A percentile compares a stretch with the other conserved stretches of the same genome.
Conservation (phyloP, 2,888 invertebrate species). For the Cosmia pyralina region DNA sequence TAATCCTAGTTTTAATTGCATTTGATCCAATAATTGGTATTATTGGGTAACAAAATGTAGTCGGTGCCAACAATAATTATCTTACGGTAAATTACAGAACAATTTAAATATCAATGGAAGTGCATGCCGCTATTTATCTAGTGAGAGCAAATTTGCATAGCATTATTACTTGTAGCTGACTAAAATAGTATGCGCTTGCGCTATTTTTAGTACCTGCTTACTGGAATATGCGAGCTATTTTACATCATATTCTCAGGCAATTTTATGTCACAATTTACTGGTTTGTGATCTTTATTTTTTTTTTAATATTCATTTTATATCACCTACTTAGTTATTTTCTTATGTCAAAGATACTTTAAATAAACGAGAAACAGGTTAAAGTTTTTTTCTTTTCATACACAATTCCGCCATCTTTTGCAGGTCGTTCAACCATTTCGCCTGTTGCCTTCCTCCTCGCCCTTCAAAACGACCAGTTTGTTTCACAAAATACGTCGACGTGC, state of each 20-base stretch:
- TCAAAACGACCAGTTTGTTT: slow-evolving; percentile 11
- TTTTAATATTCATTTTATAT: not conserved
- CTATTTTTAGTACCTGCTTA: slow-evolving; percentile 3
- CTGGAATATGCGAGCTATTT: slow-evolving; percentile 6
- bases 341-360: not conserved
- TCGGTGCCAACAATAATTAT: slow-evolving; percentile 44
- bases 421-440: not conserved
- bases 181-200: slow-evolving; percentile 14
- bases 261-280: not conserved
- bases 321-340: not conserved
- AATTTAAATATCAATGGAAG: slow-evolving; percentile 58
- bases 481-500: slow-evolving; percentile 5
- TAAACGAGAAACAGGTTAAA: not conserved
- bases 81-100: slow-evolving; percentile 46
- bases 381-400: not conserved
- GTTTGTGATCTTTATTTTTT: not conserved
- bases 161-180: slow-evolving; percentile 28
- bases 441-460: not conserved
- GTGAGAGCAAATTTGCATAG: slow-evolving; percentile 42
- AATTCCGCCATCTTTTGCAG: not conserved
- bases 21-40: slow-evolving; percentile 49
- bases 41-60: slow-evolving; percentile 49
- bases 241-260: slow-evolving; percentile 7
- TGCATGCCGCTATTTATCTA: slow-evolving; percentile 44
- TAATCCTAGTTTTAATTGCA: slow-evolving; percentile 50